Percentiles rank a stretch among this genome's conserved stretches.
Evolutionary conservation across 1,140 invertebrate genomes (phyloP).

Genomic region (Steinernema feltiae): DNA sequence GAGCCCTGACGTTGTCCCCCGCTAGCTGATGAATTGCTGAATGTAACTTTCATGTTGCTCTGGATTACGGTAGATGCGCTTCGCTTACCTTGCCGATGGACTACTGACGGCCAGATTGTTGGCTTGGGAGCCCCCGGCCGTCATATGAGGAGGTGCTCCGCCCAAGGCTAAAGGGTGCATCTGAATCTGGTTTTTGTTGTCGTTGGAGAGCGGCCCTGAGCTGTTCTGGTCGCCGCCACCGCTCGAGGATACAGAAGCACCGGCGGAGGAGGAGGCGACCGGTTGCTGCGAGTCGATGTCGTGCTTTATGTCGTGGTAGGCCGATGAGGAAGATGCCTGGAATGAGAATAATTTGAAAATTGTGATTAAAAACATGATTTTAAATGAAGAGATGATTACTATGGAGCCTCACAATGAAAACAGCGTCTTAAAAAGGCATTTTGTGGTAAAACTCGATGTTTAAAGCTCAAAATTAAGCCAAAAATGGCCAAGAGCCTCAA

Average conservation of each 20-base stretch:
- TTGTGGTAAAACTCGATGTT: too few species aligned
- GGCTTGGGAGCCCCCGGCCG: slow-evolving; percentile 39
- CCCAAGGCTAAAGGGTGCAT: slow-evolving; percentile 80
- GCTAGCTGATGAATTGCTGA: slow-evolving; percentile 19
- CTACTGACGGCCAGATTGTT: slow-evolving; percentile 38
- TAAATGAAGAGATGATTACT: too few species aligned
- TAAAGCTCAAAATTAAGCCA: too few species aligned
- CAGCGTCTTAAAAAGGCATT: too few species aligned
- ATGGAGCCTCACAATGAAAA: too few species aligned
- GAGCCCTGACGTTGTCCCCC: slow-evolving; percentile 31
- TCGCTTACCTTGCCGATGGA: slow-evolving; percentile 32
- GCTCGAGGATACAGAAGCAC: not conserved
- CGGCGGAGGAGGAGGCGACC: not conserved
- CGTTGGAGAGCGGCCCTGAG: slow-evolving; percentile 61
- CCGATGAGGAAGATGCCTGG: not conserved
- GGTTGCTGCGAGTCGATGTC: not conserved
- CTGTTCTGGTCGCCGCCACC: slow-evolving; percentile 5
- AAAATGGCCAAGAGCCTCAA: not conserved
- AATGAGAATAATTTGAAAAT: too few species aligned
- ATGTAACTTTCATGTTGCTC: not conserved
- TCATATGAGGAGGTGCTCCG: slow-evolving; percentile 50
- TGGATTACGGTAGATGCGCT: not conserved
- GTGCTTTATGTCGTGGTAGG: slow-evolving; percentile 8
- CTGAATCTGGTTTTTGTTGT: slow-evolving; percentile 67
- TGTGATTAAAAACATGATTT: too few species aligned